A percentile compares a stretch with the other conserved stretches of the same genome.
Conservation (phyloP, 1,140 invertebrate species). For the Babylonia areolata region DNA sequence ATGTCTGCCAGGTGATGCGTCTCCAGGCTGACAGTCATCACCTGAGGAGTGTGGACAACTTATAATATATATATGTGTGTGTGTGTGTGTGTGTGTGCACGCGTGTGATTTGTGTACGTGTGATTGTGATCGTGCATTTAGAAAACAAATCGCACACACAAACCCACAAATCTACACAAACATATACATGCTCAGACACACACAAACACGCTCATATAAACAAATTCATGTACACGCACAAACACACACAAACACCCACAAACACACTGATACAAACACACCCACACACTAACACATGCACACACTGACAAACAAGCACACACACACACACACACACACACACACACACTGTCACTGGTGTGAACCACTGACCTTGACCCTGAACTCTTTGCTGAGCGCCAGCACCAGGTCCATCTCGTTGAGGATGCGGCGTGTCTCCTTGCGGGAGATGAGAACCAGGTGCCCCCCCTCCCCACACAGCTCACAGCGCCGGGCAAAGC, state of each 20-base stretch:
- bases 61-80: background rate
- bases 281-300: no score
- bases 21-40: slow-evolving; percentile 64
- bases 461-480: slow-evolving; percentile 49
- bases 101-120: background rate
- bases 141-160: no score
- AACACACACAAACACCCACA: no score
- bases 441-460: slow-evolving; percentile 74
- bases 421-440: slow-evolving; percentile 76
- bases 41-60: background rate
- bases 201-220: no score
- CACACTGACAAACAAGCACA: no score
- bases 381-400: slow-evolving; percentile 56
- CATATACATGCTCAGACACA: no score
- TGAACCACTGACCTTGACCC: slow-evolving; percentile 58
- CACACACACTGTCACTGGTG: no score
- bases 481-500: slow-evolving; percentile 42
- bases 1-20: slow-evolving; percentile 69
- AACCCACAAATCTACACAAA: no score
- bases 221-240: no score
- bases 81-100: background rate
- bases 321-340: no score
- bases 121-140: background rate
- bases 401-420: slow-evolving; percentile 76
- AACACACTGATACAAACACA: no score